Base-by-base conservation (phyloP, 2,113 vertebrate species). In the Fulmarus glacialis region DNA sequence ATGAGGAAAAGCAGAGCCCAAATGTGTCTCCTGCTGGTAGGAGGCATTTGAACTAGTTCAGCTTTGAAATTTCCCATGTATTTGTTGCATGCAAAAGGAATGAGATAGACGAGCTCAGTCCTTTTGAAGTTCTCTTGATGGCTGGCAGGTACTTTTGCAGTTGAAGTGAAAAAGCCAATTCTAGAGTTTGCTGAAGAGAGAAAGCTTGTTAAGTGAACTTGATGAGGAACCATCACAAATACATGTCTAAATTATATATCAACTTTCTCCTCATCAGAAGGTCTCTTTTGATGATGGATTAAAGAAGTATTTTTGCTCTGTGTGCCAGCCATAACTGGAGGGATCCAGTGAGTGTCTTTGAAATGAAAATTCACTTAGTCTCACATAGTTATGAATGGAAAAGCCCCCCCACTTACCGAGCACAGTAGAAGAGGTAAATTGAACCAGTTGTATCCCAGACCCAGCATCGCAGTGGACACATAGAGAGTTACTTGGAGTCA, bases 71-170 rank as follows among this genome's bases (percentile, higher is more conserved):
- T 87, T 94, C 34, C 29, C 6, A 4, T 53, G 3, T 77, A n/a
- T 85, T 87, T 82, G 26, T 85, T 87, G 40, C 47, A 63, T 78
- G 60, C 53, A 52, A 74, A 92, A 94, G 59, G n/a, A 89, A 47
- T 68, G 59, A 80, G 58, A 71, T 55, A 67, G 83, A 50, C 0
- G 4, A 74, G 38, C 43, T 84, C 2, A 2, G 27, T 85, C n/a
- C 67, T 80, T 94, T 89, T 97, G 93, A 97, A 96, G 81, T 92
- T 32, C 78, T 62, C 27, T 90, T 90, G 58, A 38, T 60, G 43
- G 47, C 52, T 89, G 92, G 42, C 89, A 96, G 52, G 7, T 71
- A 12, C 40, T 72, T 93, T 45, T 0, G 0, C 23, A 63, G 68
- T 14, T 79, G 84, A 94, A 95, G 42, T 64, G 47, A 87, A 94